Evolutionary conservation across 2,113 vertebrate species (phyloP).

Genomic region (Megalops atlanticus): DNA sequence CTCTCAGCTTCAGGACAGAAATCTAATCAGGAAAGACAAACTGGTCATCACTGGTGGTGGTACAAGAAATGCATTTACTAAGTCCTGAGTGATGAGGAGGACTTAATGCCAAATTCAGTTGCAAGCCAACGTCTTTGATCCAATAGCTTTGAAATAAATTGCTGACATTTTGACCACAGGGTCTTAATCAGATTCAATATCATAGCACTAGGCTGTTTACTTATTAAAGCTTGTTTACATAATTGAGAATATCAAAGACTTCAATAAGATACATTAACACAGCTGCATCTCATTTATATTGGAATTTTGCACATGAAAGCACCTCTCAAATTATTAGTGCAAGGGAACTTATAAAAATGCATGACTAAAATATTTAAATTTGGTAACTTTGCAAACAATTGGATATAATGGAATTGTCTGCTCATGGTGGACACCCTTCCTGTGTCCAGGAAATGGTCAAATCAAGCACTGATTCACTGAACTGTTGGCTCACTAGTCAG

Average conservation of each 20-base stretch:
- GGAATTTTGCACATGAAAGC: constrained; percentile 54
- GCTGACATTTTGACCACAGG: constrained; percentile 53
- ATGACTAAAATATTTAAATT: not conserved
- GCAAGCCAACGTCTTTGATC: constrained; percentile 45
- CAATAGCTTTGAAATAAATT: constrained; percentile 47
- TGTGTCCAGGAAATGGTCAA: too few relatives aligned
- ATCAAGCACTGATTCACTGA: not conserved
- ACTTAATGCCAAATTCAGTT: constrained; percentile 42
- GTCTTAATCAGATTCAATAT: constrained; percentile 49
- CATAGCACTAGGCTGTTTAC: constrained; percentile 49
- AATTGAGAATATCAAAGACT: constrained; percentile 55
- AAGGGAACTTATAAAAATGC: constrained; percentile 11
- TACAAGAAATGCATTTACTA: constrained; percentile 9
- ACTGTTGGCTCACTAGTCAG: not conserved
- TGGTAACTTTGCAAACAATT: not conserved
- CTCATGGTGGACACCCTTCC: not conserved
- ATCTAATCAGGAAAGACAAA: constrained; percentile 29
- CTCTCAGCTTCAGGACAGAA: not conserved
- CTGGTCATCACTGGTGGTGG: not conserved
- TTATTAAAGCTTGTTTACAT: constrained; percentile 57
- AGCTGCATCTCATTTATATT: constrained; percentile 45
- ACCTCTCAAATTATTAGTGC: constrained; percentile 31
- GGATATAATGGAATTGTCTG: not conserved
- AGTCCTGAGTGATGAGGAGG: constrained; percentile 19
- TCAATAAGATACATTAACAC: constrained; percentile 44